Conservation (phyloP, 2,888 invertebrate genomes). For the Maniola hyperantus region DNA sequence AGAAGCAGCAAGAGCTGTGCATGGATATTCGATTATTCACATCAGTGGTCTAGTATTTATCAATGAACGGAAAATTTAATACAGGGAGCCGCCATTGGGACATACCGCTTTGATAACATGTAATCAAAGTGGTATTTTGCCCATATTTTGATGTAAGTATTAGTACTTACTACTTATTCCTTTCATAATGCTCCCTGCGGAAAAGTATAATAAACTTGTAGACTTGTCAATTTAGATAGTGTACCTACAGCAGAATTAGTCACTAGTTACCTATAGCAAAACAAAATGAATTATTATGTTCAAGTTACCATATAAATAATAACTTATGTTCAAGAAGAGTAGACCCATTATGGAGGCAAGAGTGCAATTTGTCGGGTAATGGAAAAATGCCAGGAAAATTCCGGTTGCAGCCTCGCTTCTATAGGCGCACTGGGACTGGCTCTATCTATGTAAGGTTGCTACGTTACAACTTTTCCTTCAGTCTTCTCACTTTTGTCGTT, state of each 20-base stretch:
- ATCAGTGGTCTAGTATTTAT: slow-evolving; percentile 76
- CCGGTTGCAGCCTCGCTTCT: slow-evolving; percentile 46
- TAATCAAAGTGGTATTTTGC: slow-evolving; percentile 34
- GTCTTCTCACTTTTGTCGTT: too few relatives aligned
- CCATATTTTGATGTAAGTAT: too few relatives aligned
- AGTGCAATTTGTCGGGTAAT: slow-evolving; percentile 75
- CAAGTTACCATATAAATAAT: slow-evolving; percentile 56
- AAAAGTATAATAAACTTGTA: too few relatives aligned
- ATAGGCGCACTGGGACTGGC: slow-evolving; percentile 22
- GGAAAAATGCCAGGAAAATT: slow-evolving; percentile 80
- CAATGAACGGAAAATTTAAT: slow-evolving; percentile 76
- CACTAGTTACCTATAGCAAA: too few relatives aligned
- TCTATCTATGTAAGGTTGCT: neutral
- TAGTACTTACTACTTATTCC: too few relatives aligned
- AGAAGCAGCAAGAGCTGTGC: slow-evolving; percentile 44
- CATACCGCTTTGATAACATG: slow-evolving; percentile 62
- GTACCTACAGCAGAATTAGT: too few relatives aligned
- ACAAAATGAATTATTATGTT: slow-evolving; percentile 7
- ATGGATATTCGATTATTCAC: slow-evolving; percentile 79
- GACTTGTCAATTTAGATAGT: too few relatives aligned
- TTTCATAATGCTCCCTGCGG: too few relatives aligned
- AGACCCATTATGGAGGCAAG: slow-evolving; percentile 55
- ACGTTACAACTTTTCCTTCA: neutral
- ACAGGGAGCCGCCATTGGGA: slow-evolving; percentile 59
- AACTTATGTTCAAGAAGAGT: slow-evolving; percentile 46